These are phyloP conservation scores for Tiaroga cobitis DNA, from an alignment of 2,797 vertebrate species.

Conservation along the genomic window DNA sequence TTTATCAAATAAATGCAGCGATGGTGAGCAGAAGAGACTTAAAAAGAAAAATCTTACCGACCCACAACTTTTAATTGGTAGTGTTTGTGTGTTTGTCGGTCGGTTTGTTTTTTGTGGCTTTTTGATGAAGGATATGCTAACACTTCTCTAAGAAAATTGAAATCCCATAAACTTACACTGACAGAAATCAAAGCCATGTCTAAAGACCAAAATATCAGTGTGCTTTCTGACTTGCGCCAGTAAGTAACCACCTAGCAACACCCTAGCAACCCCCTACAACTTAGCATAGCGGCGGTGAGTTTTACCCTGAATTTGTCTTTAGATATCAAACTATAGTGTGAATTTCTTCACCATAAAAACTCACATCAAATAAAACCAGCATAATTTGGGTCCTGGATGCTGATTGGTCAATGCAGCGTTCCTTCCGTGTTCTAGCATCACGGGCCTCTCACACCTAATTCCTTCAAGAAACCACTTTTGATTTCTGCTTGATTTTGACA, in stretches of 20 bases:
- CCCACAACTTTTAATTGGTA: not conserved
- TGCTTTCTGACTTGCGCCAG: no score
- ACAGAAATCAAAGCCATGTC: not conserved
- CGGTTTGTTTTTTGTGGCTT: not conserved
- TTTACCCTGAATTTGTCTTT: no score
- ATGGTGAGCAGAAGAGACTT: not conserved
- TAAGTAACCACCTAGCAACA: not conserved
- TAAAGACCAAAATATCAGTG: not conserved
- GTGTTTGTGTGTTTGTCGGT: no score
- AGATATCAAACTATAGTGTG: not conserved
- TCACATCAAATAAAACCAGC: not conserved
- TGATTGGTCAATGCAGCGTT: not conserved
- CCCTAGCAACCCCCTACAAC: not conserved
- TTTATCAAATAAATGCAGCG: not conserved
- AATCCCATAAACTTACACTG: not conserved
- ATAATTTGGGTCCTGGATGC: not conserved
- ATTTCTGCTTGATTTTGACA: not conserved
- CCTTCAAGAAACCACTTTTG: not conserved
- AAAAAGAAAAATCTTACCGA: not conserved
- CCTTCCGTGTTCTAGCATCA: not conserved
- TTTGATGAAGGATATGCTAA: not conserved
- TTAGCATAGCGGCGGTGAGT: not conserved
- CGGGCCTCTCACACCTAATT: not conserved
- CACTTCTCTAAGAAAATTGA: not conserved
- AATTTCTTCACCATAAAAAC: not conserved